A percentile compares a stretch with the other conserved stretches of the same genome.
Conservation (phyloP, 2,888 invertebrate species). For the Drosophila meridionalis region DNA sequence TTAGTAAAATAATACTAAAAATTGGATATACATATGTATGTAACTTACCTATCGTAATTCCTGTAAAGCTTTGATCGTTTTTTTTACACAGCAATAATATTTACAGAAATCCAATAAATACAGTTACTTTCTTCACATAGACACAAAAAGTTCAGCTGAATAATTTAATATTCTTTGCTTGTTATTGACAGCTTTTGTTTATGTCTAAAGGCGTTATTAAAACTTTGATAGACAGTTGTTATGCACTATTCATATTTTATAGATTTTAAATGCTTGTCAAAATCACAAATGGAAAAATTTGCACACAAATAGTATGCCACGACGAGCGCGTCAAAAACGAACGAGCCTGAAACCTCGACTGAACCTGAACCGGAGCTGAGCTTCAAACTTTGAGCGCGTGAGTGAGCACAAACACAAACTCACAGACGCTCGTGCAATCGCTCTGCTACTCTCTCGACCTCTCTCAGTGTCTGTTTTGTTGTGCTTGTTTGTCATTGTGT, state of each 20-base stretch:
- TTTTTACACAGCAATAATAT: neutral
- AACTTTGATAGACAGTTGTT: conserved; percentile 16
- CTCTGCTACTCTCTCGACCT: conserved; percentile 7
- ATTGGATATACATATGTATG: too few relatives aligned
- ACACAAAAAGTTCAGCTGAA: conserved; percentile 17
- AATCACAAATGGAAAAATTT: conserved; percentile 9
- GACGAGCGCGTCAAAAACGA: conserved; percentile 54
- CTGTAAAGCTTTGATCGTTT: neutral
- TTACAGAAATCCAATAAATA: conserved; percentile 12
- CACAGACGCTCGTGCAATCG: conserved; percentile 9
- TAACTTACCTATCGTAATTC: conserved; percentile 25
- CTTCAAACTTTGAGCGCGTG: conserved; percentile 45
- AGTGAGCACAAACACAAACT: conserved; percentile 20
- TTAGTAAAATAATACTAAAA: neutral
- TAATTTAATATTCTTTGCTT: conserved; percentile 4
- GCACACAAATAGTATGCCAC: conserved; percentile 21
- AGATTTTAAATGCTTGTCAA: conserved; percentile 19
- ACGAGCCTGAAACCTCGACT: conserved; percentile 62
- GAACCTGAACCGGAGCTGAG: conserved; percentile 57
- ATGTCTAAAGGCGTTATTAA: neutral
- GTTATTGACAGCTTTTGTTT: conserved; percentile 3
- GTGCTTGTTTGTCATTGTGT: conserved; percentile 1
- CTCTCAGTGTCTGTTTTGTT: conserved; percentile 2
- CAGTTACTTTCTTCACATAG: conserved; percentile 28
- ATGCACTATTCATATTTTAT: conserved; percentile 25